Evolutionary conservation across 2,888 invertebrate genomes (phyloP).

Genomic region (Lasioglossum zephyrum): DNA sequence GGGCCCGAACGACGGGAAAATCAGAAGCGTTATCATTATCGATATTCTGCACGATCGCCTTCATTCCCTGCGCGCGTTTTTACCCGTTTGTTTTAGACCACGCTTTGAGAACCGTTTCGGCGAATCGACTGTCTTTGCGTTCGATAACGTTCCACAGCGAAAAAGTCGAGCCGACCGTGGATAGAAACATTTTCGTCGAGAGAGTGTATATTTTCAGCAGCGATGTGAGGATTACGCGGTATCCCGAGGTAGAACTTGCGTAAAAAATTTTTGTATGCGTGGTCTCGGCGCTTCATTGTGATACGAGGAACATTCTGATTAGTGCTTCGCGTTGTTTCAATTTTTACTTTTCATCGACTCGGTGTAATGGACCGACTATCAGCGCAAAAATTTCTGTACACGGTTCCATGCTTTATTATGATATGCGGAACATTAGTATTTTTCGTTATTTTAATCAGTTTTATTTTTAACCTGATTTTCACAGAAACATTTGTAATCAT

Average conservation of each 20-base stretch:
- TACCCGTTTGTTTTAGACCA: background rate
- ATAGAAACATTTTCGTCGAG: background rate
- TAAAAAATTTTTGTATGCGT: conserved; percentile 3
- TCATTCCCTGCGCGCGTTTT: conserved; percentile 10
- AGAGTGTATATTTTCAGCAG: background rate
- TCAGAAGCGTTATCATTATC: conserved; percentile 41
- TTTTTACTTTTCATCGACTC: background rate
- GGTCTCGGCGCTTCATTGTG: background rate
- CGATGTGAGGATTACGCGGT: background rate
- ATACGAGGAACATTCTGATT: background rate
- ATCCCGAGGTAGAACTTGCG: background rate
- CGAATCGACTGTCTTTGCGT: background rate
- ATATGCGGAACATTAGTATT: background rate
- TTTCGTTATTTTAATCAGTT: background rate
- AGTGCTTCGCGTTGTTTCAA: background rate
- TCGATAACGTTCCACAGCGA: background rate
- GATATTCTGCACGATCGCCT: conserved; percentile 53
- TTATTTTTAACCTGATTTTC: background rate
- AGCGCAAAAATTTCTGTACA: background rate
- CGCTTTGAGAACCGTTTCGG: conserved; percentile 10
- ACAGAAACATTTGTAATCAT: background rate
- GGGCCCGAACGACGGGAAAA: conserved; percentile 30
- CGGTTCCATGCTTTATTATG: background rate
- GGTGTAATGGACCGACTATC: background rate
- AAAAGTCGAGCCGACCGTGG: background rate